These are phyloP conservation scores for Lethocerus indicus DNA, from an alignment of 1,140 invertebrate species.

Conservation along the genomic window DNA sequence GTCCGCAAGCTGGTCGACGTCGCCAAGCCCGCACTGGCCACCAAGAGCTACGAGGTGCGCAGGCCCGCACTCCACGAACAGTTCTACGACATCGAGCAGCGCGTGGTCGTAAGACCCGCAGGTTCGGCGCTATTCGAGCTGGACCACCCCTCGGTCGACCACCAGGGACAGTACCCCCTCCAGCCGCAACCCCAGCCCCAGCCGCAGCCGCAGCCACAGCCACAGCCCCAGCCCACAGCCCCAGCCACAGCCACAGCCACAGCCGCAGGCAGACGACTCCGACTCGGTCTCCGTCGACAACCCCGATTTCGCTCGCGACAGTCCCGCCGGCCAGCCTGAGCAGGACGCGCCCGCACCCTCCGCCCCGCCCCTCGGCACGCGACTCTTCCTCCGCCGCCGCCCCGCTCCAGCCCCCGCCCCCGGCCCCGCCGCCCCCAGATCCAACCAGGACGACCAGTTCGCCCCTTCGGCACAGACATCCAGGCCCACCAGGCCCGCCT, in stretches of 20 bases:
- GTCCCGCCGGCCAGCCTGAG: not conserved
- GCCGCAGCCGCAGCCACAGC: conserved; percentile 9
- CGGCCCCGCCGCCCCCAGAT: not conserved
- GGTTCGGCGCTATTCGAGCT: conserved; percentile 41
- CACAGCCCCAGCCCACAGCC: not conserved
- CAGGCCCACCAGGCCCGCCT: conserved; percentile 30
- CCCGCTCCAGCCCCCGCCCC: too few relatives aligned
- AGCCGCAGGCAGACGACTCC: conserved; percentile 13
- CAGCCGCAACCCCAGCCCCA: conserved; percentile 5
- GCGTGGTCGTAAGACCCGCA: conserved; percentile 39
- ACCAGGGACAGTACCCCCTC: conserved; percentile 23
- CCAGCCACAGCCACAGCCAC: conserved; percentile 9
- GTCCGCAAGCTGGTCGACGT: conserved; percentile 34
- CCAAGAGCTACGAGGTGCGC: conserved; percentile 32
- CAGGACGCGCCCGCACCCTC: not conserved
- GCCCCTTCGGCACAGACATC: conserved; percentile 11
- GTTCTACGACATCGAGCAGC: conserved; percentile 46
- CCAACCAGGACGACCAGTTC: not conserved
- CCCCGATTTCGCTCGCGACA: conserved; percentile 10
- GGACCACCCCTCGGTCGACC: conserved; percentile 37
- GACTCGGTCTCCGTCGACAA: conserved; percentile 14
- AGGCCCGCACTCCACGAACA: conserved; percentile 45
- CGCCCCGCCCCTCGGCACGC: not conserved
- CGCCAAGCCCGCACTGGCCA: conserved; percentile 30
- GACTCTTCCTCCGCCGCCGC: too few relatives aligned